These are phyloP conservation scores for Clepsis dumicolana DNA, from an alignment of 2,888 invertebrate species.

Conservation along the genomic window DNA sequence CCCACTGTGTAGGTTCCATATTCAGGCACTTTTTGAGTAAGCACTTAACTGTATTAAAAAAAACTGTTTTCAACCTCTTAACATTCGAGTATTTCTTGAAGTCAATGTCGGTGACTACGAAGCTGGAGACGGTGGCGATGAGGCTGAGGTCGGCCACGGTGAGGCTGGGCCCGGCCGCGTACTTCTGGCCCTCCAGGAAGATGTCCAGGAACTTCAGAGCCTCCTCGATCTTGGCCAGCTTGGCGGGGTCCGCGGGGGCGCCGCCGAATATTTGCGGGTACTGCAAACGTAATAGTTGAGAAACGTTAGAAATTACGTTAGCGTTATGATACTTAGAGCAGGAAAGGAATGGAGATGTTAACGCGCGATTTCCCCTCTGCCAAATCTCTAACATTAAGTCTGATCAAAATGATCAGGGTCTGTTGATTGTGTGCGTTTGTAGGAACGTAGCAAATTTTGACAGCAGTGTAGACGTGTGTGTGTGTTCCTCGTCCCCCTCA, in stretches of 20 bases:
- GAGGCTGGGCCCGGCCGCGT: constrained; percentile 88
- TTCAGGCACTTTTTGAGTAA: too few relatives aligned
- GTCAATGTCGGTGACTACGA: constrained; percentile 87
- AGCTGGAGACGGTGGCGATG: constrained; percentile 88
- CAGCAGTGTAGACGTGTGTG: too few relatives aligned
- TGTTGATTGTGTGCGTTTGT: too few relatives aligned
- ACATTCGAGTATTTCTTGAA: constrained; percentile 88
- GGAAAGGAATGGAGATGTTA: too few relatives aligned
- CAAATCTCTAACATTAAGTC: too few relatives aligned
- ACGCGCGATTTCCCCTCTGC: too few relatives aligned
- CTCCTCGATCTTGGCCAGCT: constrained; percentile 87
- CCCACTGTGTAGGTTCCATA: too few relatives aligned
- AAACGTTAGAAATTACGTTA: neutral
- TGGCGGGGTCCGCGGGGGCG: constrained; percentile 84
- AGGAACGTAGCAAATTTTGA: too few relatives aligned
- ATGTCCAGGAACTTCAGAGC: constrained; percentile 88
- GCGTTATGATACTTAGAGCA: too few relatives aligned
- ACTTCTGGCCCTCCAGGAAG: constrained; percentile 88
- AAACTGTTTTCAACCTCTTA: constrained; percentile 57
- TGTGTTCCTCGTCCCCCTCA: too few relatives aligned
- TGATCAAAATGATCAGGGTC: too few relatives aligned
- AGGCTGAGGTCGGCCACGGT: constrained; percentile 91
- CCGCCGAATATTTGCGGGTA: constrained; percentile 85
- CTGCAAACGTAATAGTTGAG: constrained; percentile 62
- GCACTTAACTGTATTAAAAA: too few relatives aligned